These are phyloP conservation scores for Poecilia velifera DNA, from an alignment of 2,797 vertebrate species.

Conservation along the genomic window DNA sequence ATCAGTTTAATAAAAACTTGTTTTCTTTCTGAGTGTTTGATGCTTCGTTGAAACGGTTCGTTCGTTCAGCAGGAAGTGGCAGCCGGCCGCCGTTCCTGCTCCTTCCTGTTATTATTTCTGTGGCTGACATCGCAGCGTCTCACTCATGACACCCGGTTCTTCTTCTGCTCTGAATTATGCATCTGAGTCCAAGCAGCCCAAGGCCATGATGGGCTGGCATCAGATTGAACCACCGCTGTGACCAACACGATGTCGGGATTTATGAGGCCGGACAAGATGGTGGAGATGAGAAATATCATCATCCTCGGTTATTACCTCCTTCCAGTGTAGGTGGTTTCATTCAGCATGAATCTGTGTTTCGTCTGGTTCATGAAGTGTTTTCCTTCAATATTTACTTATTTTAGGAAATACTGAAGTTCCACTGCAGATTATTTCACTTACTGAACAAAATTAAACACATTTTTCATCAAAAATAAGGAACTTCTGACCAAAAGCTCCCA, in stretches of 20 bases:
- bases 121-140: conserved; percentile 60
- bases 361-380: background rate
- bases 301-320: conserved; percentile 4
- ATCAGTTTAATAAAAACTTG: background rate
- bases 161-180: conserved; percentile 45
- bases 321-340: background rate
- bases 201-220: conserved; percentile 25
- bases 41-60: background rate
- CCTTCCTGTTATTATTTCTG: conserved; percentile 55
- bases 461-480: too few relatives aligned
- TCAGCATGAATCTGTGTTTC: conserved; percentile 9
- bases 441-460: too few relatives aligned
- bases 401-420: too few relatives aligned
- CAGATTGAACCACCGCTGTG: background rate
- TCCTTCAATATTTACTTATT: too few relatives aligned
- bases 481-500: too few relatives aligned
- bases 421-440: too few relatives aligned
- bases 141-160: conserved; percentile 47
- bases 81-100: conserved; percentile 52
- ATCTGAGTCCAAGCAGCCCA: conserved; percentile 37
- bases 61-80: conserved; percentile 10
- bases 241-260: conserved; percentile 22
- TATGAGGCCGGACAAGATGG: background rate
- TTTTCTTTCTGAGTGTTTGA: background rate
- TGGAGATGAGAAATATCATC: background rate